These are phyloP conservation scores for Latheticus oryzae DNA, from an alignment of 2,888 invertebrate species.

Conservation along the genomic window DNA sequence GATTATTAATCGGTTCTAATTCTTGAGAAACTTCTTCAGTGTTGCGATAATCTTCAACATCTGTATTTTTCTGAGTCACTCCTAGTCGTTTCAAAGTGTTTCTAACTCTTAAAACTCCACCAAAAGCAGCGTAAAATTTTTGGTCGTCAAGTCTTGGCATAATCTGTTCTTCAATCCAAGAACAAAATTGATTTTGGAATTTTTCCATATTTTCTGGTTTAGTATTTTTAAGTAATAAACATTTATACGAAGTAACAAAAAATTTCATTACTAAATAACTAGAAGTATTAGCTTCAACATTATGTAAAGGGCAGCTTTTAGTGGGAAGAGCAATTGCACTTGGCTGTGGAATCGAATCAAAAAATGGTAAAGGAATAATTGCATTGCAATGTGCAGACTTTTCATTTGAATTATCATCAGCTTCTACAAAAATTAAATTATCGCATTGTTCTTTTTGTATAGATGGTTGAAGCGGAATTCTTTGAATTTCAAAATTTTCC, in stretches of 20 bases:
- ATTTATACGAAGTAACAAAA: constrained; percentile 67
- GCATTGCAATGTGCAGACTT: constrained; percentile 41
- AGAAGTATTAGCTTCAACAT: constrained; percentile 59
- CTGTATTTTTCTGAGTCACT: not conserved
- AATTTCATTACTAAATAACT: constrained; percentile 67
- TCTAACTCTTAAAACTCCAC: constrained; percentile 62
- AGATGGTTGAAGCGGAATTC: constrained; percentile 22
- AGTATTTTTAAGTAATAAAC: constrained; percentile 64
- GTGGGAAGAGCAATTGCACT: constrained; percentile 74
- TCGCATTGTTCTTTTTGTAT: constrained; percentile 45
- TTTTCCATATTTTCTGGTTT: constrained; percentile 58
- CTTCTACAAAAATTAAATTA: constrained; percentile 42
- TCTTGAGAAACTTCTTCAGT: not conserved
- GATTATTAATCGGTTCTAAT: not conserved
- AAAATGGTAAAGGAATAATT: constrained; percentile 70
- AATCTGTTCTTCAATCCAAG: constrained; percentile 68
- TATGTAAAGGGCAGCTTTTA: constrained; percentile 66
- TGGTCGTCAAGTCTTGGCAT: constrained; percentile 70
- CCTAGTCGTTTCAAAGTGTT: constrained; percentile 62
- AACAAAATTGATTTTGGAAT: constrained; percentile 69
- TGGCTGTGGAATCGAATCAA: constrained; percentile 69
- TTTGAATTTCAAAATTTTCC: constrained; percentile 37
- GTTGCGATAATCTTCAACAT: not conserved
- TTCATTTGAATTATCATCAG: constrained; percentile 27
- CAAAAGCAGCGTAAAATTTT: constrained; percentile 70